Evolutionary conservation across 2,113 vertebrate species (phyloP).

Genomic region (Pyrgilauda ruficollis): DNA sequence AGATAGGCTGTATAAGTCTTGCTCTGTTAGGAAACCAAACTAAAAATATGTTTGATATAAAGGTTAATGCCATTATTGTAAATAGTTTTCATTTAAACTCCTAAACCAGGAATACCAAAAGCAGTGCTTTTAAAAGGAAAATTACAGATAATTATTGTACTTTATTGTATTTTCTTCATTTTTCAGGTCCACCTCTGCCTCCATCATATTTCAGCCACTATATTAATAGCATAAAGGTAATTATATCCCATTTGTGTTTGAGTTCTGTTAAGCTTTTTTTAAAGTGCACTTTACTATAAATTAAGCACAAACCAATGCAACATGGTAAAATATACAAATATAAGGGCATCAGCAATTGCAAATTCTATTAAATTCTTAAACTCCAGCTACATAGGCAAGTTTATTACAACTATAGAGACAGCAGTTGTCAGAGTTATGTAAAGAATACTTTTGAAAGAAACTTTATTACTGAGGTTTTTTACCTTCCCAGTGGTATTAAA

Average conservation of each 20-base stretch:
- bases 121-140: background rate
- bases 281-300: background rate
- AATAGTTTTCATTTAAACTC: background rate
- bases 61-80: conserved; percentile 4
- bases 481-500: background rate
- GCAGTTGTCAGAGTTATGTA: background rate
- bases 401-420: background rate
- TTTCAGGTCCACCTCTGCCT: conserved; percentile 73
- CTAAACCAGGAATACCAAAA: background rate
- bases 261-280: background rate
- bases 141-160: background rate
- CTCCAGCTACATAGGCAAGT: background rate
- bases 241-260: background rate
- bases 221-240: conserved; percentile 74
- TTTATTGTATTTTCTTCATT: background rate
- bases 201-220: conserved; percentile 72
- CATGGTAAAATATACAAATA: background rate
- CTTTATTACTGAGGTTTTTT: background rate
- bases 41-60: background rate
- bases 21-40: background rate
- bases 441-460: background rate
- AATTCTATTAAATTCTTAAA: background rate
- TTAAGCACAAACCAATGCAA: background rate
- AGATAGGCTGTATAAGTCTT: background rate
- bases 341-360: background rate